These are phyloP conservation scores for Ptilorrhoa leucosticta DNA, from an alignment of 2,113 vertebrate species.

Conservation along the genomic window DNA sequence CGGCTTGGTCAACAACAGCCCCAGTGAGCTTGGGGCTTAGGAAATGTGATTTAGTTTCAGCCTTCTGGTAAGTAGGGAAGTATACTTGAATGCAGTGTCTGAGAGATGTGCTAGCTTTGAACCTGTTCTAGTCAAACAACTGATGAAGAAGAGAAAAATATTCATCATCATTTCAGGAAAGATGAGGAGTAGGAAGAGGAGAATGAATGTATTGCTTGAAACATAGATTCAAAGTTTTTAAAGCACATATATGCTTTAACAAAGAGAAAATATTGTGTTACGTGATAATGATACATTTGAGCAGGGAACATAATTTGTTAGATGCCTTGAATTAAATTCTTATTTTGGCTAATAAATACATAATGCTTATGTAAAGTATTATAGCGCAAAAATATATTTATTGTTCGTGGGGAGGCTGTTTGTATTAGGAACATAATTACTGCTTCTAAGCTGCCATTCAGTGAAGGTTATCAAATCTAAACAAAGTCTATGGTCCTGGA, in stretches of 20 bases:
- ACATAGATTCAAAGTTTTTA: neutral
- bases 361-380: neutral
- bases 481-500: neutral
- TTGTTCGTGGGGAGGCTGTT: neutral
- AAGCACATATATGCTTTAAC: neutral
- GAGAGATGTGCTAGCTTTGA: neutral
- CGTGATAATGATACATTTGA: neutral
- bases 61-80: neutral
- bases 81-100: neutral
- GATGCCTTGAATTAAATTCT: neutral
- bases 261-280: neutral
- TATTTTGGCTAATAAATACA: neutral
- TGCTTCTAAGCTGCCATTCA: neutral
- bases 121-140: neutral
- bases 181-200: neutral
- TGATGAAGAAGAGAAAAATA: neutral
- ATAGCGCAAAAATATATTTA: neutral
- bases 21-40: neutral
- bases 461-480: conserved; percentile 2
- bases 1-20: neutral
- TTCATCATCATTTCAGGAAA: neutral
- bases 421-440: neutral
- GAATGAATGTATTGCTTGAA: neutral
- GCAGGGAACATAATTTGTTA: neutral
- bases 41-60: neutral